Base-by-base conservation (phyloP, 2,888 invertebrate genomes). In the Blera fallax region DNA sequence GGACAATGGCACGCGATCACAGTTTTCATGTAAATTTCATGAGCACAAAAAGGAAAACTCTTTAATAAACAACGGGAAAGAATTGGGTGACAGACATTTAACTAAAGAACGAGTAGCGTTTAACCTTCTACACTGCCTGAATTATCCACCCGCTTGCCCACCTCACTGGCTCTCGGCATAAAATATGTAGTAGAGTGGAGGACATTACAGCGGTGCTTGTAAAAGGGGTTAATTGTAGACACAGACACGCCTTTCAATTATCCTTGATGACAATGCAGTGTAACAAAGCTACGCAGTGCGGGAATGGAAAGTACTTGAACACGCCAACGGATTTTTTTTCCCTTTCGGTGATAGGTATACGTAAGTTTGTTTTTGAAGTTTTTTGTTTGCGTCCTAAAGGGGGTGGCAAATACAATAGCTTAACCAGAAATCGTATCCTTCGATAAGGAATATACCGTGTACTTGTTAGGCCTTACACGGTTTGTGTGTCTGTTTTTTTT, bases 201-300 rank as follows among this genome's bases (percentile, higher is more conserved):
- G 21, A 50, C 52, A 65, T 72, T 58, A 64, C 32, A 27, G 40
- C 14, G 62, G 69, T 80, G n/a, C 67, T 67, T 78, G 69, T 65
- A 76, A 80, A 84, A 84, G 84, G 84, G 84, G 84, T 85, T 85
- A 85, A 80, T 85, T 80, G 76, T 70, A 45, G 70, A 70, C 43
- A 80, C 76, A 60, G 80, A 72, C 84, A 85, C 84, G 70, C 84
- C 84, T 72, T 76, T 72, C 84, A 80, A 80, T 84, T 80, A 84
- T 80, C 50, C 52, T 56, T 74, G 74, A 79, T 76, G 84, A 76
- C 80, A 80, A 74, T 80, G 80, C 69, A 80, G 54, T 50, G 74
- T 58, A 79, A 79, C 54, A 50, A 18, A 62, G 48, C 5, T 45
- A 34, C 27, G 29, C n/a, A 16, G 32, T n/a, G 32, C 64, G 29